Evolutionary conservation across 2,888 invertebrate species (phyloP).

Genomic region (Lasius platythorax): DNA sequence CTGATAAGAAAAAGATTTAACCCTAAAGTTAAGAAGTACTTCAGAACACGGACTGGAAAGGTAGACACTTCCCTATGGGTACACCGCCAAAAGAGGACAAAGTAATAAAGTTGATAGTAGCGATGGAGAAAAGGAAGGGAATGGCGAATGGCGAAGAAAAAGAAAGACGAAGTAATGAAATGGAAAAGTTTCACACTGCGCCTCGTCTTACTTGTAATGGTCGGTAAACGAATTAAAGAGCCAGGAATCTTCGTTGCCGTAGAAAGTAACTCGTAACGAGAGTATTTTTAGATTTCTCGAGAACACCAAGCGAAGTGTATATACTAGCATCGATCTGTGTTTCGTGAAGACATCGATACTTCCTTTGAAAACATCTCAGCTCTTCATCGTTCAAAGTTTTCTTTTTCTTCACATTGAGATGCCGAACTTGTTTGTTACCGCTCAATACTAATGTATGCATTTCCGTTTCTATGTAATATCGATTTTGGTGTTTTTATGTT

Average conservation of each 20-base stretch:
- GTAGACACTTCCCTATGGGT: constrained; percentile 55
- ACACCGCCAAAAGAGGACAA: constrained; percentile 77
- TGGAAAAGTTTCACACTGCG: constrained; percentile 83
- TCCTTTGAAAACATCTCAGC: constrained; percentile 26
- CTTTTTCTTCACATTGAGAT: constrained; percentile 32
- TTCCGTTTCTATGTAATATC: constrained; percentile 27
- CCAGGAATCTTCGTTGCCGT: constrained; percentile 77
- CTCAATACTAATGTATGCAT: constrained; percentile 19
- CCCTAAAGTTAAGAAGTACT: constrained; percentile 68
- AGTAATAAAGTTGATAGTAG: constrained; percentile 82
- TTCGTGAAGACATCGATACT: constrained; percentile 41
- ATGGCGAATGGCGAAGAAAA: constrained; percentile 51
- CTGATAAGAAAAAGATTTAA: constrained; percentile 69
- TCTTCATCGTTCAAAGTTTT: constrained; percentile 38
- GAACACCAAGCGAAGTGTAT: constrained; percentile 9
- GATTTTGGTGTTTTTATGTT: constrained; percentile 8
- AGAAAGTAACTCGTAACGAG: constrained; percentile 76
- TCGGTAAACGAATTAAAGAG: constrained; percentile 84
- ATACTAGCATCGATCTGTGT: constrained; percentile 37
- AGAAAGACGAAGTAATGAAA: constrained; percentile 82
- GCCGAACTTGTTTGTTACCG: constrained; percentile 32
- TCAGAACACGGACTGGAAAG: constrained; percentile 50
- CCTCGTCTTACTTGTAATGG: constrained; percentile 79
- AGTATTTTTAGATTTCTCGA: constrained; percentile 68
- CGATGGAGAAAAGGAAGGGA: constrained; percentile 33